Conservation (phyloP, 1,140 invertebrate species). For the Drosophila littoralis region DNA sequence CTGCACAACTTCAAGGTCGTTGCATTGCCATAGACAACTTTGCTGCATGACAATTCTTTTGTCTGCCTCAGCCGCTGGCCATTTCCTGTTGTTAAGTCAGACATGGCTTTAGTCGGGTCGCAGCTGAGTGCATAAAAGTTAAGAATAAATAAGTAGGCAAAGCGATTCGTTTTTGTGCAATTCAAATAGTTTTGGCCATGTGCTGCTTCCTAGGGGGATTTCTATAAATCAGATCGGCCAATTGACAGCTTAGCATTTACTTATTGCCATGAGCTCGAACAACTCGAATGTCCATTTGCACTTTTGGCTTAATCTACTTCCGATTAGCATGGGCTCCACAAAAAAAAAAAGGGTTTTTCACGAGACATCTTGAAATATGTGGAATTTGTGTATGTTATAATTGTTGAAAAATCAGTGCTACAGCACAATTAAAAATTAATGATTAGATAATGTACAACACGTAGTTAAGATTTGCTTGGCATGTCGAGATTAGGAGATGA, state of each 20-base stretch:
- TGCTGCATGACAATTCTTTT: not conserved
- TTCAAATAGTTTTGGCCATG: too few relatives aligned
- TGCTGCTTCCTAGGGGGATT: too few relatives aligned
- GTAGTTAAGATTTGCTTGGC: conserved; percentile 2
- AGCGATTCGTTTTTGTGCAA: too few relatives aligned
- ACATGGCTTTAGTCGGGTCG: not conserved
- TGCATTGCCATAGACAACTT: conserved; percentile 44
- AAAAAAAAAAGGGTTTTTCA: not conserved
- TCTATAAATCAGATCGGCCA: too few relatives aligned
- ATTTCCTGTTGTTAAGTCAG: not conserved
- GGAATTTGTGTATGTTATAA: conserved; percentile 1
- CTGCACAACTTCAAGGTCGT: conserved; percentile 66
- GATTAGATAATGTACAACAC: conserved; percentile 35
- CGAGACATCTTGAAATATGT: not conserved
- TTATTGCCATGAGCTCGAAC: too few relatives aligned
- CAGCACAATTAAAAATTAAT: conserved; percentile 9
- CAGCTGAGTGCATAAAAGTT: not conserved
- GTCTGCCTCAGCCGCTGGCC: not conserved
- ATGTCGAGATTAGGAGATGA: conserved; percentile 27
- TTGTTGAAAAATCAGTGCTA: conserved; percentile 27
- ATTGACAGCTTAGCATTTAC: too few relatives aligned
- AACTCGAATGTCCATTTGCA: too few relatives aligned
- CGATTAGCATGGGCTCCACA: too few relatives aligned
- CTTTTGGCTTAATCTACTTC: too few relatives aligned
- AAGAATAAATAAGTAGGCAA: too few relatives aligned